A percentile compares a stretch with the other conserved stretches of the same genome.
phyloP scores from a whole-genome alignment of 2,113 vertebrate species.

The Bombycilla garrulus region DNA sequence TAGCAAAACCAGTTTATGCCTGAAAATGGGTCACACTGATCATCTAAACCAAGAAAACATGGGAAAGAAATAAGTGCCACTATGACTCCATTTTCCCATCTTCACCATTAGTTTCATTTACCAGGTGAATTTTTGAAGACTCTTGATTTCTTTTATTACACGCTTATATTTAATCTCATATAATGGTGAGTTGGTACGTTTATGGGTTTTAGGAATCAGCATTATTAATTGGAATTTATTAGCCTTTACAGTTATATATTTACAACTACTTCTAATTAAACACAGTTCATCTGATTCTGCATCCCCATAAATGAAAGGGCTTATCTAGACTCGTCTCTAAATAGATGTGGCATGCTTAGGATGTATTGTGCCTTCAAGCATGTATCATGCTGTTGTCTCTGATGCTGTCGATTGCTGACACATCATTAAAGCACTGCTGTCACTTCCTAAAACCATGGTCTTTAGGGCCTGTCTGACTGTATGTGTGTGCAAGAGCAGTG shows the following conservation, averaged over 20 bases:
- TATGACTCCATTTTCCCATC: neutral
- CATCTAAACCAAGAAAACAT: neutral
- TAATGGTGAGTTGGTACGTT: neutral
- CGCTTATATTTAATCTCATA: neutral
- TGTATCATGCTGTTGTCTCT: neutral
- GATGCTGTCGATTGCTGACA: neutral
- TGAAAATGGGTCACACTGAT: neutral
- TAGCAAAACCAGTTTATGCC: neutral
- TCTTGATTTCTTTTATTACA: neutral
- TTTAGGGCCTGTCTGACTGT: conserved; percentile 17
- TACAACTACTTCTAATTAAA: neutral
- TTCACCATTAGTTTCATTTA: neutral
- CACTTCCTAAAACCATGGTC: neutral
- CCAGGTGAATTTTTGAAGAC: neutral
- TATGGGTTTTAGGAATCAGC: neutral
- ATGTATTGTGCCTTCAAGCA: neutral
- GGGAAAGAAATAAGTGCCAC: neutral
- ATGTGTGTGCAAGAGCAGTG: neutral
- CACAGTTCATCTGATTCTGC: neutral
- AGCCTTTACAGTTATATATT: neutral
- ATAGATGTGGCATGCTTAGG: neutral
- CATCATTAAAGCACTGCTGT: conserved; percentile 32
- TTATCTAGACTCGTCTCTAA: neutral
- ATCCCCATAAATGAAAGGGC: neutral
- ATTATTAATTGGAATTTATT: neutral